These are phyloP conservation scores for Selenia dentaria DNA, from an alignment of 2,888 invertebrate genomes.

Conservation along the genomic window DNA sequence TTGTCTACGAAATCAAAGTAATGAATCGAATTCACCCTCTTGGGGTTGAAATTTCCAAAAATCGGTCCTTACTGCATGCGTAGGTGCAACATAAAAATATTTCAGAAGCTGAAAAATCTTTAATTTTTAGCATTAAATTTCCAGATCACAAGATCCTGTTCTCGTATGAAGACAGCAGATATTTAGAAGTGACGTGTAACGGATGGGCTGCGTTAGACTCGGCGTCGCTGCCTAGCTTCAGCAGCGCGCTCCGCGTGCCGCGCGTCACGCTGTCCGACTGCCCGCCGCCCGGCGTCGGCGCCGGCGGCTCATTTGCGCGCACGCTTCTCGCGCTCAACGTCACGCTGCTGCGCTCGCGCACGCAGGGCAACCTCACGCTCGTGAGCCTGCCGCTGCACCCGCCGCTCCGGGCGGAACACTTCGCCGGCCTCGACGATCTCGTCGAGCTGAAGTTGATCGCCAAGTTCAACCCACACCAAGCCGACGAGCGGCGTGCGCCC, in stretches of 20 bases:
- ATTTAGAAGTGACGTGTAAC: background rate
- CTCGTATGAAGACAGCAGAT: background rate
- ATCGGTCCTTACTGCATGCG: no score
- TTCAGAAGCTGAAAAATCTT: no score
- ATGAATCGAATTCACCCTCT: no score
- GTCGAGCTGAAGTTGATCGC: background rate
- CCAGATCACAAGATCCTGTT: background rate
- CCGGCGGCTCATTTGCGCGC: conserved; percentile 9
- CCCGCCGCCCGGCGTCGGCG: conserved; percentile 4
- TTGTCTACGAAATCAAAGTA: no score
- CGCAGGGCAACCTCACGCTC: conserved; percentile 4
- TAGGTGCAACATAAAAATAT: no score
- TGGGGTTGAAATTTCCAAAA: no score
- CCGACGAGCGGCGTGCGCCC: background rate
- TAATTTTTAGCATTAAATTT: no score
- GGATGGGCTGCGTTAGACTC: background rate
- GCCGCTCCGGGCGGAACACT: conserved; percentile 14
- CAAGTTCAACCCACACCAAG: background rate
- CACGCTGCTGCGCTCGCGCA: background rate
- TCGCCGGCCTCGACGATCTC: conserved; percentile 6
- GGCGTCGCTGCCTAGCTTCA: background rate
- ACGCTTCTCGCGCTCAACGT: conserved; percentile 17
- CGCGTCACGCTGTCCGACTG: conserved; percentile 4
- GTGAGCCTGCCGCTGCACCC: conserved; percentile 3
- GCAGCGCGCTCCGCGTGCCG: background rate